Percentiles rank a stretch among this genome's conserved stretches.
phyloP scores from a whole-genome alignment of 1,140 invertebrate genomes.

The Papilio polyxenes region DNA sequence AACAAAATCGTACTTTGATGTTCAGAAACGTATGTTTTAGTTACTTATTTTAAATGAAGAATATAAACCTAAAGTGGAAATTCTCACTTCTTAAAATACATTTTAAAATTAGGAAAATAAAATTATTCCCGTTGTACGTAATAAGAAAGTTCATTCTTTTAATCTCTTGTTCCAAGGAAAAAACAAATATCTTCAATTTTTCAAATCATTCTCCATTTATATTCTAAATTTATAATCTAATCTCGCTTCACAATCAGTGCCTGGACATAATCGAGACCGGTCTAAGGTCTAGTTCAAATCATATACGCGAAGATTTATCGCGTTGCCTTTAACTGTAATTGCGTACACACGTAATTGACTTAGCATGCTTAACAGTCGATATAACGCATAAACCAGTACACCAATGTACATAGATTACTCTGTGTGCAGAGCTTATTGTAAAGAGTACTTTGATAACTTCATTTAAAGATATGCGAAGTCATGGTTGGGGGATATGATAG shows the following conservation, averaged over 20 bases:
- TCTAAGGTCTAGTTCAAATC: constrained; percentile 39
- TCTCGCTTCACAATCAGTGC: constrained; percentile 7
- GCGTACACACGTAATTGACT: constrained; percentile 39
- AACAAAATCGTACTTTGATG: no score
- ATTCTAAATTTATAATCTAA: constrained; percentile 17
- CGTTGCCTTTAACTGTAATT: constrained; percentile 38
- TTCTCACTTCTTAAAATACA: no score
- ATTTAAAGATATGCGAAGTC: background rate
- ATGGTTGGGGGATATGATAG: background rate
- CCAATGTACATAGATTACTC: constrained; percentile 9
- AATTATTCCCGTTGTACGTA: no score
- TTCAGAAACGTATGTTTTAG: no score
- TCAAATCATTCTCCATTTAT: background rate
- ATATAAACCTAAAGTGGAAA: no score
- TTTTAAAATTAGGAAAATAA: no score
- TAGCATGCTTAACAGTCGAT: constrained; percentile 37
- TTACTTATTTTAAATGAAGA: no score
- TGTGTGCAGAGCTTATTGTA: background rate
- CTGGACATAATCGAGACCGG: constrained; percentile 32
- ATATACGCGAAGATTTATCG: constrained; percentile 33
- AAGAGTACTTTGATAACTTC: background rate
- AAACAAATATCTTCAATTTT: background rate
- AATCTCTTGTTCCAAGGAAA: no score
- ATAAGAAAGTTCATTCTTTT: no score
- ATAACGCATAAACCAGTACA: constrained; percentile 15